These are phyloP conservation scores for Drosophila pseudotakahashii DNA, from an alignment of 2,888 invertebrate species.

Conservation along the genomic window DNA sequence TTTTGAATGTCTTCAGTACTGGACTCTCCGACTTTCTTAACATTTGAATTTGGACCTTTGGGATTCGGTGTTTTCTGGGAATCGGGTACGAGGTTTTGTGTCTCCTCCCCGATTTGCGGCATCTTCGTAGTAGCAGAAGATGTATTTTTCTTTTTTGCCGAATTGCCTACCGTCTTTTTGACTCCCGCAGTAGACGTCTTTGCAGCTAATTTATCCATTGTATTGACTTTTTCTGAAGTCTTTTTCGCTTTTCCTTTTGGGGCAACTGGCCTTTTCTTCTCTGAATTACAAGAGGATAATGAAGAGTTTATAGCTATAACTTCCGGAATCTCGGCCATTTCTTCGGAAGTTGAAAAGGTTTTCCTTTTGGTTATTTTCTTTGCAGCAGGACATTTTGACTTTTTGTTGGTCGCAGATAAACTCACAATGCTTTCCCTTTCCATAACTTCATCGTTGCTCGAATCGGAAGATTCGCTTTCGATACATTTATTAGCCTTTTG, in stretches of 20 bases:
- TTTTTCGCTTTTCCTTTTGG: background rate
- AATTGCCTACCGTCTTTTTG: background rate
- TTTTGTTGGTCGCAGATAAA: background rate
- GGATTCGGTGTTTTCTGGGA: background rate
- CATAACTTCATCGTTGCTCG: background rate
- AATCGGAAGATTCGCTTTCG: background rate
- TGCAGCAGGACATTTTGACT: background rate
- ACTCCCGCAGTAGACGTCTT: background rate
- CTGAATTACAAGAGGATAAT: background rate
- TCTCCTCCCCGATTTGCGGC: slow-evolving; percentile 5
- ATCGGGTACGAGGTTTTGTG: background rate
- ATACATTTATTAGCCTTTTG: too few relatives aligned
- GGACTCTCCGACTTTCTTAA: background rate
- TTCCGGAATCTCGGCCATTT: background rate
- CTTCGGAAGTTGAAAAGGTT: background rate
- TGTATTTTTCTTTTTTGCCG: background rate
- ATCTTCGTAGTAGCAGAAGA: background rate
- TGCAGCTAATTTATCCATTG: background rate
- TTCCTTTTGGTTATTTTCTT: background rate
- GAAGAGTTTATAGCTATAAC: background rate
- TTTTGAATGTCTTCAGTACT: background rate
- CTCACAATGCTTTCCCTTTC: background rate
- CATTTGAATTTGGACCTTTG: background rate
- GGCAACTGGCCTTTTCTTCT: background rate
- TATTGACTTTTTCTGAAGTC: background rate